Percentiles rank a stretch among this genome's conserved stretches.
Evolutionary conservation across 2,113 vertebrate species (phyloP).

Genomic region (Leucoraja erinaceus): DNA sequence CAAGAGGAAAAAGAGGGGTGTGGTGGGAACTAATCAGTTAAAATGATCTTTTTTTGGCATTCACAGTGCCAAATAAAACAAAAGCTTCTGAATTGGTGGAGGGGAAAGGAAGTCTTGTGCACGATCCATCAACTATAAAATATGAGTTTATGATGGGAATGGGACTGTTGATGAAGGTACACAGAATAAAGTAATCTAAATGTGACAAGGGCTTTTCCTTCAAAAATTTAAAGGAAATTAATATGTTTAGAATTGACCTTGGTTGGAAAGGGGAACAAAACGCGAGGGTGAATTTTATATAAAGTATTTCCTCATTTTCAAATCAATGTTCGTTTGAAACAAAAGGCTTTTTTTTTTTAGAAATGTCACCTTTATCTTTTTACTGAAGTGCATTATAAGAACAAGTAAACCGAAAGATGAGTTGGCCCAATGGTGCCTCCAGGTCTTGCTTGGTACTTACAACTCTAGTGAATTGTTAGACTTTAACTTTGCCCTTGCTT

Average conservation of each 20-base stretch:
- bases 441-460: neutral
- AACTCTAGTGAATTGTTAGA: neutral
- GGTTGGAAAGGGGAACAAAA: neutral
- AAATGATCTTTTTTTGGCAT: neutral
- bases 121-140: neutral
- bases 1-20: neutral
- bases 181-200: neutral
- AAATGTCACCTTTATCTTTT: neutral
- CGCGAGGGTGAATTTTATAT: neutral
- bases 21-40: constrained; percentile 3
- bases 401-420: too few species aligned
- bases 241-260: neutral
- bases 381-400: neutral
- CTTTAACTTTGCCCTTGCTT: neutral
- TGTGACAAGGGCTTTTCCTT: neutral
- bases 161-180: neutral
- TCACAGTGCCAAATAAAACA: constrained; percentile 30
- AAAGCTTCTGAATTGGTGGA: constrained; percentile 7
- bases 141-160: constrained; percentile 10
- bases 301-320: neutral
- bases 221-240: neutral
- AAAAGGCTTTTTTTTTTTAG: neutral
- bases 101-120: neutral
- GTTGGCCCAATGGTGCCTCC: neutral
- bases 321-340: neutral